Conservation (phyloP, 2,113 vertebrate species). For the Nycticorax nycticorax region DNA sequence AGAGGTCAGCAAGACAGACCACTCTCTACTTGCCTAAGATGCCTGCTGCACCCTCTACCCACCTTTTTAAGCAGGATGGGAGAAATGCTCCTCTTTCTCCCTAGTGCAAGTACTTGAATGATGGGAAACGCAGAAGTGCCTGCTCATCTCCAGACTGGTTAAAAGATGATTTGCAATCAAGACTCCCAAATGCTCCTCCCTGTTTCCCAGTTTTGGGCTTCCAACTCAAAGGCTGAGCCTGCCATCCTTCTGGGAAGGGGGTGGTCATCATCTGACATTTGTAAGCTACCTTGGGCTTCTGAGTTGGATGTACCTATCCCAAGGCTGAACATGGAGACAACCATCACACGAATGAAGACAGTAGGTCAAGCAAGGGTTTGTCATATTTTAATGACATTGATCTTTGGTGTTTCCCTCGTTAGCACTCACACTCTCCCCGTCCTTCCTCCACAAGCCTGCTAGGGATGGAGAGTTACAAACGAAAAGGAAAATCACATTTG, state of each 20-base stretch:
- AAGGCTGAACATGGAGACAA: background rate
- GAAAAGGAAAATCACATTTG: constrained; percentile 82
- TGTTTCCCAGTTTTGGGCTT: background rate
- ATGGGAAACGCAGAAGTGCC: background rate
- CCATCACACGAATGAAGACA: constrained; percentile 37
- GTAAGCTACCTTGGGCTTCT: background rate
- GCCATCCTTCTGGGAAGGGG: background rate
- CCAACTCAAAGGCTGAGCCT: background rate
- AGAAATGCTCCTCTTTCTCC: background rate
- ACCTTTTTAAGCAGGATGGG: fast-evolving
- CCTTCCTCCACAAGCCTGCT: constrained; percentile 73
- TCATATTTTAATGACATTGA: constrained; percentile 83
- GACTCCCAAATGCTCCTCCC: background rate
- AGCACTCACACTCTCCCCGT: constrained; percentile 75
- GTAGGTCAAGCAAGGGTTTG: constrained; percentile 69
- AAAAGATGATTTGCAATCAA: background rate
- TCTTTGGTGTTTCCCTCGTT: constrained; percentile 85
- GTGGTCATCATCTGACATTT: background rate
- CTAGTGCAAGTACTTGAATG: background rate
- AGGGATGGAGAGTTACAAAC: constrained; percentile 82
- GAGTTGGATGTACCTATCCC: background rate
- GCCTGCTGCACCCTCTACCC: background rate
- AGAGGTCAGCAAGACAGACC: background rate
- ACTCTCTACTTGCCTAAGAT: background rate
- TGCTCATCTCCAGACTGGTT: background rate